phyloP scores from a whole-genome alignment of 1,140 invertebrate genomes.

The Aphelinus atriplicis region DNA sequence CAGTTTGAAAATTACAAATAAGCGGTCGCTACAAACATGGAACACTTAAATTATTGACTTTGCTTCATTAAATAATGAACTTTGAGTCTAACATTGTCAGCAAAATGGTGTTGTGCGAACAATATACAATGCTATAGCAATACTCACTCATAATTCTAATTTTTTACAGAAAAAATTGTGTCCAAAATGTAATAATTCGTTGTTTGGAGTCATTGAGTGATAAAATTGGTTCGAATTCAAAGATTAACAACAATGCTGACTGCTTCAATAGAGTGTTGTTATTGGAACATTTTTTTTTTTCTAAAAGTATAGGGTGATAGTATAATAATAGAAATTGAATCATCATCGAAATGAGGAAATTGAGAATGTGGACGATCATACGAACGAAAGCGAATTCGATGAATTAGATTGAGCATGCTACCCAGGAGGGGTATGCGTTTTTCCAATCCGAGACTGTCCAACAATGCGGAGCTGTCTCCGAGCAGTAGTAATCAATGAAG shows the following conservation, averaged over 20 bases:
- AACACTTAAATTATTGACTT: slow-evolving; percentile 31
- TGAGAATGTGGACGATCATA: no score
- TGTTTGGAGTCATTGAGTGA: no score
- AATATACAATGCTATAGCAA: background rate
- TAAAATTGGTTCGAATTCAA: slow-evolving; percentile 26
- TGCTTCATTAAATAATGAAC: slow-evolving; percentile 24
- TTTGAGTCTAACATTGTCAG: slow-evolving; percentile 15
- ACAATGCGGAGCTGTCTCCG: no score
- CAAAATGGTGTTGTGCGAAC: background rate
- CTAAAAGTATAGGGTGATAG: background rate
- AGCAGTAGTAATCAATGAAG: no score
- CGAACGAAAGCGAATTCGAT: no score
- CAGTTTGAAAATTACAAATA: background rate
- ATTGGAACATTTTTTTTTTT: no score
- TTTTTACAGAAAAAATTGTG: slow-evolving; percentile 14
- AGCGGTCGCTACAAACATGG: slow-evolving; percentile 7
- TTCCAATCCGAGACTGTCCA: no score
- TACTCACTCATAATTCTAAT: background rate
- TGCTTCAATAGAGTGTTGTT: slow-evolving; percentile 1
- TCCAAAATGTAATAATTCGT: no score
- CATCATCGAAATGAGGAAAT: background rate
- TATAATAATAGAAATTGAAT: slow-evolving; percentile 20
- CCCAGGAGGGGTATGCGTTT: no score
- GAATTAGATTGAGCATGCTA: no score
- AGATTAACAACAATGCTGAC: slow-evolving; percentile 20